These are phyloP conservation scores for Equus quagga DNA, from an alignment of 2,113 vertebrate genomes.

Conservation along the genomic window DNA sequence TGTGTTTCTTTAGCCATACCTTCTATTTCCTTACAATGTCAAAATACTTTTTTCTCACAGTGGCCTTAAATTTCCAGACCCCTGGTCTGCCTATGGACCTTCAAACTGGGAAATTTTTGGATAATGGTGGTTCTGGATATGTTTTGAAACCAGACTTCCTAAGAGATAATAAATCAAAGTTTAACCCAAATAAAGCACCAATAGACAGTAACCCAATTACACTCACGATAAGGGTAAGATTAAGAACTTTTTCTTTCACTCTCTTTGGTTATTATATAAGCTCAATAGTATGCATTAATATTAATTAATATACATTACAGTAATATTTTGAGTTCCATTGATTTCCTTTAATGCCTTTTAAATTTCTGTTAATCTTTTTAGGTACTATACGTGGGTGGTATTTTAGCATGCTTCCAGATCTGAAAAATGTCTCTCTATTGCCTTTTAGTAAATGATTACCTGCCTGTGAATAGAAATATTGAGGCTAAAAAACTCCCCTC, in stretches of 20 bases:
- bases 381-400: background rate
- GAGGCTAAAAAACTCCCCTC: background rate
- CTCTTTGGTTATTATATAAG: background rate
- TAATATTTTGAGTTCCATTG: slow-evolving; percentile 3
- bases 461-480: slow-evolving; percentile 8
- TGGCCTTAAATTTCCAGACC: slow-evolving; percentile 95
- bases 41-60: slow-evolving; percentile 81
- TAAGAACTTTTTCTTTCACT: background rate
- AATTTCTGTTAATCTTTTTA: background rate
- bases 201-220: slow-evolving; percentile 79
- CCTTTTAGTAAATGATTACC: slow-evolving; percentile 20
- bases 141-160: slow-evolving; percentile 91
- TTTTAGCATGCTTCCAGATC: background rate
- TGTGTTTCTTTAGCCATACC: background rate
- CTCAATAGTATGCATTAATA: background rate
- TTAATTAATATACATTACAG: background rate
- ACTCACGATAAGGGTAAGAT: slow-evolving; percentile 88
- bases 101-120: slow-evolving; percentile 92
- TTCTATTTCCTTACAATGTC: background rate
- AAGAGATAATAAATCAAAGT: slow-evolving; percentile 78
- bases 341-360: background rate
- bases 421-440: slow-evolving; percentile 49
- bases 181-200: slow-evolving; percentile 83
- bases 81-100: slow-evolving; percentile 91
- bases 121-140: slow-evolving; percentile 94